phyloP scores from a whole-genome alignment of 2,888 invertebrate species.

The Mythimna albipuncta region DNA sequence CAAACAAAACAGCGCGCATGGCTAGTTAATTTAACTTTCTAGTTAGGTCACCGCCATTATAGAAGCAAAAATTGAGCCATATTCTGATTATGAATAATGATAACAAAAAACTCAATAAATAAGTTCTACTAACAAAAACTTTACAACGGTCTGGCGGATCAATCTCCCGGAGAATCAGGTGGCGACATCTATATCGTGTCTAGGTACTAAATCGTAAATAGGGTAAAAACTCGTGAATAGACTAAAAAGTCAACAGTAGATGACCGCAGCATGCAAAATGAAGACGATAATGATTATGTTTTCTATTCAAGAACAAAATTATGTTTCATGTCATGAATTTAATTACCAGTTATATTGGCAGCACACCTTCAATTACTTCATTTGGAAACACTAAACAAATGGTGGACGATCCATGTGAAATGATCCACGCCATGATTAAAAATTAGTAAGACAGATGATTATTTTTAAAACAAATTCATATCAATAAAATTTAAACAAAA shows the following conservation, averaged over 20 bases:
- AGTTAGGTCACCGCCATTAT: neutral
- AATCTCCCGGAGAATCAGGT: conserved; percentile 58
- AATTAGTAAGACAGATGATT: too few species aligned
- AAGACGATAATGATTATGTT: too few species aligned
- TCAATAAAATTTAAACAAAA: neutral
- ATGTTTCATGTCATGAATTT: too few species aligned
- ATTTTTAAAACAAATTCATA: too few species aligned
- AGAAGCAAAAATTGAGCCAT: conserved; percentile 6
- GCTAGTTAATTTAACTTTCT: neutral
- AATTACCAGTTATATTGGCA: too few species aligned
- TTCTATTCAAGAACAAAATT: too few species aligned
- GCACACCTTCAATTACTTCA: too few species aligned
- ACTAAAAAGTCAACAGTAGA: conserved; percentile 42
- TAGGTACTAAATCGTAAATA: conserved; percentile 46
- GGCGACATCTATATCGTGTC: conserved; percentile 62
- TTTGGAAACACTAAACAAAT: too few species aligned
- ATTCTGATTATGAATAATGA: conserved; percentile 20
- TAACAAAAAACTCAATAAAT: conserved; percentile 29
- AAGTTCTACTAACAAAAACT: conserved; percentile 43
- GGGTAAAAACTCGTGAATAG: conserved; percentile 57
- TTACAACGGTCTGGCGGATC: conserved; percentile 51
- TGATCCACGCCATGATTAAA: too few species aligned
- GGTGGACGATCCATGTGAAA: too few species aligned
- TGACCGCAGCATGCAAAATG: neutral
- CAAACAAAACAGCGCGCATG: neutral